Evolutionary conservation across 1,140 invertebrate genomes (phyloP).

Genomic region (Caenorhabditis tropicalis): DNA sequence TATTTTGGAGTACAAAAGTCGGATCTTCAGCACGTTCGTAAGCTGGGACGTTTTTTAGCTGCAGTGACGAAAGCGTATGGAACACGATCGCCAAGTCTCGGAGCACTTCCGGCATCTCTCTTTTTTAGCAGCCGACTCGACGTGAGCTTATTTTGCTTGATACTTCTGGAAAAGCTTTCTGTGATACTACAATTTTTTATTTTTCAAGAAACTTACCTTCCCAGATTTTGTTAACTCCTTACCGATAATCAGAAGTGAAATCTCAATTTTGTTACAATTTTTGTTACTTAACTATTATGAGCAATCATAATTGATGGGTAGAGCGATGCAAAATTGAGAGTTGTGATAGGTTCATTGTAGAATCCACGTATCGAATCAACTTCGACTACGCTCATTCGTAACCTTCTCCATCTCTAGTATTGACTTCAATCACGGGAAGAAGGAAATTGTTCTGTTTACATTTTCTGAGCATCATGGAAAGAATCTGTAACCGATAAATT

Average conservation of each 20-base stretch:
- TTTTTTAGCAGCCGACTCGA: slow-evolving; percentile 91
- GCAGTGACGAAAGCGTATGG: slow-evolving; percentile 90
- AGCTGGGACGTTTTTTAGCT: slow-evolving; percentile 89
- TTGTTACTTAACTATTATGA: no score
- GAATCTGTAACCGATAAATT: slow-evolving; percentile 1
- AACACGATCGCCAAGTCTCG: slow-evolving; percentile 96
- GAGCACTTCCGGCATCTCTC: slow-evolving; percentile 93
- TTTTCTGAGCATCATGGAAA: slow-evolving; percentile 50
- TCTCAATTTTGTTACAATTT: slow-evolving; percentile 97
- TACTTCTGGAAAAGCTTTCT: slow-evolving; percentile 79
- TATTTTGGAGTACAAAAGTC: slow-evolving; percentile 97
- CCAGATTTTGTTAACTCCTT: slow-evolving; percentile 94
- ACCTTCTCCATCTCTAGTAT: slow-evolving; percentile 74
- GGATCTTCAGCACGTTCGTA: slow-evolving; percentile 87
- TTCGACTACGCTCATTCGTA: slow-evolving; percentile 96
- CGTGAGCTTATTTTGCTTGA: slow-evolving; percentile 94
- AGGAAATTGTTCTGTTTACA: slow-evolving; percentile 83
- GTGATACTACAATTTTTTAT: no score
- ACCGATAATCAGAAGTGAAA: slow-evolving; percentile 94
- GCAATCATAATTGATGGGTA: slow-evolving; percentile 99
- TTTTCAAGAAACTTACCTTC: slow-evolving; percentile 72
- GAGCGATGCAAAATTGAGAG: slow-evolving; percentile 98
- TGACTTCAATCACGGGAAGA: slow-evolving; percentile 77
- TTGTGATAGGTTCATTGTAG: slow-evolving; percentile 95
- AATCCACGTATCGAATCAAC: slow-evolving; percentile 90